Evolutionary conservation across 2,797 vertebrate genomes (phyloP), one percentile per base, ranked within the genome.

Genomic region (Argyrosomus regius): DNA sequence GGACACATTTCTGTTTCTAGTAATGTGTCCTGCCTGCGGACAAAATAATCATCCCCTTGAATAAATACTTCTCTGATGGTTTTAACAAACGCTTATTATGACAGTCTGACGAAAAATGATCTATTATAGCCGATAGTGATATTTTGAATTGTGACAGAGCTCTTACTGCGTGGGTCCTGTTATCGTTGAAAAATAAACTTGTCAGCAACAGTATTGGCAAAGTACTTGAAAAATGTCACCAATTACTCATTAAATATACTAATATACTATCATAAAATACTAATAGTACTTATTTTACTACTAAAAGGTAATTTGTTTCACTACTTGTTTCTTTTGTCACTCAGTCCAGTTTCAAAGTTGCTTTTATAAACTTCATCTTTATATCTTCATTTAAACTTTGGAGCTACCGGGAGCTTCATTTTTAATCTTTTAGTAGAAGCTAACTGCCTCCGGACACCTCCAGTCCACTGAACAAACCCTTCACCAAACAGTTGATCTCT

Each of bases 41-140:
- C 41, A 28, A 56, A 75, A 39, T 41, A 6, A 68, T 52, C 26
- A 59, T 49, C 20, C 6, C 20, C 5, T 45, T 50, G 45, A 72
- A 62, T 58, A 75, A 74, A 81, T 41, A 22, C 53, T 48, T 69
- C 18, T 49, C 24, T 26, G 52, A 31, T 6, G 10, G 46, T 14
- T 58, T 48, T 5, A 77, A 17, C 54, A 60, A 66, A 71, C 58
- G 31, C 7, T 50, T 26, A 68, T 64, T 10, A 41, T 50, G 49
- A 22, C 45, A 57, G 31, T 49, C 16, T 18, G 10, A 20, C 22
- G 50, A 13, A 31, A 45, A 18, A 72, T 43, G 1, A 41, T 57
- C 6, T 28, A 7, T 62, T 9, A 26, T 31, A 60, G 18, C 28
- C 35, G 26, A 56, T 24, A 2, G 26, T 35, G 6, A 50, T 66